Evolutionary conservation across 2,797 vertebrate species (phyloP), one percentile per base, ranked within the genome.

Genomic region (Arrhamphus sclerolepis): DNA sequence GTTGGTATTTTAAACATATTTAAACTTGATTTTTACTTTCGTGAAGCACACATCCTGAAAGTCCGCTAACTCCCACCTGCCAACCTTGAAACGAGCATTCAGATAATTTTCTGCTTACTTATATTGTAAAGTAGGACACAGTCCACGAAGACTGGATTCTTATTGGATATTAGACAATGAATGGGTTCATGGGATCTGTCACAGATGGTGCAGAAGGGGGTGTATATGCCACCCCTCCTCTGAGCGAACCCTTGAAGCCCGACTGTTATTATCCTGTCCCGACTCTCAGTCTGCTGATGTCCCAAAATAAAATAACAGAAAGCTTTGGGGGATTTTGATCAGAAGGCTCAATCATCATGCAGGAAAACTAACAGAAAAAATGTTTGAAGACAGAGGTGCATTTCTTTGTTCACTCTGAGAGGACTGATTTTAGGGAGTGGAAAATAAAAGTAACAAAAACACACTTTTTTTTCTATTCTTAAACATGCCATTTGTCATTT

Each of bases 131-230:
- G 64, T 73, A 81, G 80, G 82, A 87, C 78, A 80, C 41, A 50
- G 73, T 72, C 80, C 70, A 52, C 63, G 81, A 83, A 66, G 43
- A 76, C 46, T 1, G 51, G 70, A 81, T 57, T 64, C 55, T 74
- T 62, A 72, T 75, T 68, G 80, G 82, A 51, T 18, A 9, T 19
- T 16, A 65, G 51, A 46, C 5, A 42, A 66, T 73, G 74, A 91
- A 89, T 78, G 86, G 80, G 89, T 87, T 91, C 83, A 87, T 84
- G 89, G 81, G 88, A 89, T 84, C 71, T n/a, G 29, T 66, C 84
- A 38, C 89, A 89, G 85, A 89, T 91, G 89, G 84, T 78, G 83
- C 83, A 83, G 70, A 83, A n/a, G n/a, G 75, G 81, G 77, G 81
- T 1, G 74, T 70, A 38, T 18, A 57, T 59, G 24, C 43, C 79